Percentiles rank a stretch among this genome's conserved stretches.
phyloP scores from a whole-genome alignment of 2,888 invertebrate genomes.

The Papilio gigon region DNA sequence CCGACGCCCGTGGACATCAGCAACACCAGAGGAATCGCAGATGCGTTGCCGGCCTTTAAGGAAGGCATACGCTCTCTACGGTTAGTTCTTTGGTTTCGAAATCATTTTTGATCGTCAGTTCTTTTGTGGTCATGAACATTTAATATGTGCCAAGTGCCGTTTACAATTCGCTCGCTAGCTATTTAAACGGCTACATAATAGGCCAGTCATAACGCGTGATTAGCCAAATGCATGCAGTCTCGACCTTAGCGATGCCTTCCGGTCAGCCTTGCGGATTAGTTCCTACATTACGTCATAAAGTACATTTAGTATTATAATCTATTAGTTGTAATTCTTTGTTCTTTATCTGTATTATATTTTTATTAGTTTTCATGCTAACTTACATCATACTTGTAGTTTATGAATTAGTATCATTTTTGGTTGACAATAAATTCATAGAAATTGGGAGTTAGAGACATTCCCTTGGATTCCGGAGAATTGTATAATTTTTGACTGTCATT shows the following conservation, averaged over 20 bases:
- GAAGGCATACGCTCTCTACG: too few relatives aligned
- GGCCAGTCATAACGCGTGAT: slow-evolving; percentile 57
- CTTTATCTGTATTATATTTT: slow-evolving; percentile 40
- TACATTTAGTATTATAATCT: slow-evolving; percentile 61
- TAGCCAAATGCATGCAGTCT: slow-evolving; percentile 64
- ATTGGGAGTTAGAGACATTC: too few relatives aligned
- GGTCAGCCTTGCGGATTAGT: slow-evolving; percentile 72
- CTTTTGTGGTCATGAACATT: background rate
- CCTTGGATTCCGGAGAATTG: too few relatives aligned
- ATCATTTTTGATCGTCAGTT: too few relatives aligned
- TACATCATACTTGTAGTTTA: slow-evolving; percentile 6
- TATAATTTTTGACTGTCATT: too few relatives aligned
- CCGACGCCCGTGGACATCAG: too few relatives aligned
- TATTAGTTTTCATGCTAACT: slow-evolving; percentile 29
- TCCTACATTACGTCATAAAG: slow-evolving; percentile 78
- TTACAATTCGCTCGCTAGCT: slow-evolving; percentile 46
- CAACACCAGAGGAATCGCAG: too few relatives aligned
- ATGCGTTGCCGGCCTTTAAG: too few relatives aligned
- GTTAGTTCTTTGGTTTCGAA: too few relatives aligned
- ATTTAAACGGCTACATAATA: slow-evolving; percentile 49
- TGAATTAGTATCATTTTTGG: too few relatives aligned
- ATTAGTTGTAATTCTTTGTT: slow-evolving; percentile 61
- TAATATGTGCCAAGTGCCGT: slow-evolving; percentile 10
- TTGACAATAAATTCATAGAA: too few relatives aligned
- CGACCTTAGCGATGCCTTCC: slow-evolving; percentile 74